Conservation (phyloP, 1,140 invertebrate genomes). For the Lutraria rhynchaena region DNA sequence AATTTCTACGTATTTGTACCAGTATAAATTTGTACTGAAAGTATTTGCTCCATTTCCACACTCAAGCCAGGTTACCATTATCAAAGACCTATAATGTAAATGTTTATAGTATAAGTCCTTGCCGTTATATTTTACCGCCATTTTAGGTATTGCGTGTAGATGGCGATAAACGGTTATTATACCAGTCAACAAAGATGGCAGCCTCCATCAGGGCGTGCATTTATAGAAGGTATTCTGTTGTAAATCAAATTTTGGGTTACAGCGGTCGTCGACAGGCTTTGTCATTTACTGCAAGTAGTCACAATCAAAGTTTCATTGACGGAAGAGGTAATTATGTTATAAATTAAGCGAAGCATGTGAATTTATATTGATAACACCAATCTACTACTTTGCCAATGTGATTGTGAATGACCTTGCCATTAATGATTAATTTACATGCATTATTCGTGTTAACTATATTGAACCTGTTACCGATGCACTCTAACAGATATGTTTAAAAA, state of each 20-base stretch:
- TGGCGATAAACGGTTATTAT: no score
- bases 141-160: no score
- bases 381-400: background rate
- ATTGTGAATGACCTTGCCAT: background rate
- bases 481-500: no score
- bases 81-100: no score
- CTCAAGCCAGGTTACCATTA: no score
- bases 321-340: background rate
- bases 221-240: background rate
- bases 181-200: slow-evolving; percentile 66
- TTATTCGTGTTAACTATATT: no score
- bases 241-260: slow-evolving; percentile 1
- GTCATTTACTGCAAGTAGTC: slow-evolving; percentile 6
- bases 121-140: no score
- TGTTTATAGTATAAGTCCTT: no score
- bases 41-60: no score
- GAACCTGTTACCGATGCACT: no score
- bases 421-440: background rate
- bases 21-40: no score
- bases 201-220: slow-evolving; percentile 71
- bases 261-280: background rate
- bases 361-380: background rate
- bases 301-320: background rate
- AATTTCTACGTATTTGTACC: no score
- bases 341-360: background rate